Percentiles rank a stretch among this genome's conserved stretches.
phyloP scores from a whole-genome alignment of 64 coral and sea anemone species.

The Catalaphyllia jardinei region DNA sequence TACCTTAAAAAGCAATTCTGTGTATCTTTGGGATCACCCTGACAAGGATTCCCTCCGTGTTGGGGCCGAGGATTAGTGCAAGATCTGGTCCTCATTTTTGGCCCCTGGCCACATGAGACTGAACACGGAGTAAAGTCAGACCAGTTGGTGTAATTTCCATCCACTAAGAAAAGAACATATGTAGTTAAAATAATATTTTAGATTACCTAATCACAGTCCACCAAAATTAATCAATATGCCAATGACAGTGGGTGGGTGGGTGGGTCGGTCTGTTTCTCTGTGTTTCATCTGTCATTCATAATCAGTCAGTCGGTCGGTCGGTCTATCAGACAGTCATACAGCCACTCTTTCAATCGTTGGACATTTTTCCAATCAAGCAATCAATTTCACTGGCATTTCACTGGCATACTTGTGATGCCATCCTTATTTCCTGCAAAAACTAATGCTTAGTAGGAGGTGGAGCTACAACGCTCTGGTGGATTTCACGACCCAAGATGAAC shows the following conservation, averaged over 20 bases:
- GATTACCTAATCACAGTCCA: too few species aligned
- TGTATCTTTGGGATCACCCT: background rate
- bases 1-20: conserved; percentile 20
- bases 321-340: background rate
- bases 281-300: background rate
- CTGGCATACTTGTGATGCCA: too few species aligned
- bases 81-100: conserved; percentile 40
- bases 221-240: too few species aligned
- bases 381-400: too few species aligned
- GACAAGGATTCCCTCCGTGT: conserved; percentile 54
- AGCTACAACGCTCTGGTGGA: too few species aligned
- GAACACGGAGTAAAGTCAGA: conserved; percentile 69
- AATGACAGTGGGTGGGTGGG: too few species aligned
- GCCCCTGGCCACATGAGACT: conserved; percentile 59
- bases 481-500: too few species aligned
- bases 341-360: too few species aligned
- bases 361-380: too few species aligned
- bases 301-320: background rate
- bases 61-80: conserved; percentile 76
- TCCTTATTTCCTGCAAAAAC: too few species aligned
- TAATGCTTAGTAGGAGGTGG: too few species aligned
- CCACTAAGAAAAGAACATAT: conserved; percentile 24
- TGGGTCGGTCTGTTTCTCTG: too few species aligned
- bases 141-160: conserved; percentile 81
- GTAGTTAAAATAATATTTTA: background rate